Evolutionary conservation across 2,113 vertebrate species (phyloP), one percentile per base, ranked within the genome.

Genomic region (Poecilia latipinna): DNA sequence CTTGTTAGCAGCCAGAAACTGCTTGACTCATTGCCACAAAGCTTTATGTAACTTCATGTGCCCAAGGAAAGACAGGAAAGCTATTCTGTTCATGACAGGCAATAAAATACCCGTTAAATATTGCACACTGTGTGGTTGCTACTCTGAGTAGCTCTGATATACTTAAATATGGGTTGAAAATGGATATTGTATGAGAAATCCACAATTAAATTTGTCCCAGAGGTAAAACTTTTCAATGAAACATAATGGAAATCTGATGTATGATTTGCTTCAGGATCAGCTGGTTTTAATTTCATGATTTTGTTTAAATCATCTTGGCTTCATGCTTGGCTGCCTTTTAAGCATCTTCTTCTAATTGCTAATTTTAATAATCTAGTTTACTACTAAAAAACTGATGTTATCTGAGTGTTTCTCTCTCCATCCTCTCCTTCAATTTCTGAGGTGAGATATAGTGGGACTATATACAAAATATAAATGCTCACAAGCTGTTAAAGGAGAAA

Each of bases 41-140:
- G 28, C 5, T 86, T 84, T 88, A 81, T 68, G 37, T 80, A 84
- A 87, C 57, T 39, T 69, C 62, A 78, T 82, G 74, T 68, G 70
- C 33, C 68, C 65, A 62, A 39, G 66, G 26, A 72, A 80, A 74
- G 22, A 44, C 80, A 77, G 79, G 60, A 77, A 88, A 68, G 78
- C 71, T 75, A 37, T 74, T 74, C 65, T 68, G 75, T 63, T 79
- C 42, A 78, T 48, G 73, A 65, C 15, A 29, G 61, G 31, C 62
- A 78, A 29, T 77, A 78, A 86, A 85, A 75, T 51, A 70, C 68
- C 61, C 19, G 66, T 90, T 85, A 71, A 31, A 54, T 22, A 22
- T 26, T 74, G 31, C 44, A 70, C 29, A 73, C 32, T 10, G 69
- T 28, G n/a, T 28, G 63, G 68, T 35, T 62, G 65, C 77, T 66